phyloP scores from a whole-genome alignment of 2,888 invertebrate genomes.

The Myopa testacea region DNA sequence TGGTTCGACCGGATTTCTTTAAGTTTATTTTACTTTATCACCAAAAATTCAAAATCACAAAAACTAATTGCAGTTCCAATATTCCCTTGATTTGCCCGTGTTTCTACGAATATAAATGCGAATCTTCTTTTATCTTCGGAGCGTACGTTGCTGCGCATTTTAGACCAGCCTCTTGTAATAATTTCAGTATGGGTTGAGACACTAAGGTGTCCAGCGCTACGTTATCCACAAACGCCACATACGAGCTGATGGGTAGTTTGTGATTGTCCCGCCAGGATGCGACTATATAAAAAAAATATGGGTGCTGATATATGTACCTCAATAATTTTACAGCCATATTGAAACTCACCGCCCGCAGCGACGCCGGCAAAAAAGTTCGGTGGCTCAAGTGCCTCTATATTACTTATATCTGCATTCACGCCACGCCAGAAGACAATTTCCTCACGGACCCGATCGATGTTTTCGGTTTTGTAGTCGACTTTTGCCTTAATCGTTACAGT shows the following conservation, averaged over 20 bases:
- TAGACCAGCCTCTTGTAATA: conserved; percentile 56
- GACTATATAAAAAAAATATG: conserved; percentile 50
- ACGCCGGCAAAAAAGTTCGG: conserved; percentile 66
- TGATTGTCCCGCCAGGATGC: conserved; percentile 61
- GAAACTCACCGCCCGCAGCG: conserved; percentile 61
- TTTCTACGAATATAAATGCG: conserved; percentile 61
- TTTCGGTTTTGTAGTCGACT: conserved; percentile 64
- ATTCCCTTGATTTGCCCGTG: background rate
- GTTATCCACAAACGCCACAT: conserved; percentile 63
- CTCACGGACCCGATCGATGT: conserved; percentile 55
- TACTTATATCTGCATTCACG: conserved; percentile 53
- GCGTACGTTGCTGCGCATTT: conserved; percentile 56
- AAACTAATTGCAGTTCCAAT: background rate
- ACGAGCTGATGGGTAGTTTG: conserved; percentile 56
- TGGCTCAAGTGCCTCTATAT: conserved; percentile 56
- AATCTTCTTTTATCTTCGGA: conserved; percentile 59
- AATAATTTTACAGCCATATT: background rate
- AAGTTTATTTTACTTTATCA: background rate
- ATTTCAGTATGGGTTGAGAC: conserved; percentile 59
- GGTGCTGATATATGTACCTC: background rate
- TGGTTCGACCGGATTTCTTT: no score
- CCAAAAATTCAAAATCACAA: background rate
- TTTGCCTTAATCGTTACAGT: conserved; percentile 63
- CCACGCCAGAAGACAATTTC: conserved; percentile 60
- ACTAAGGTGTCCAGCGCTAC: conserved; percentile 59